Percentiles rank a stretch among this genome's conserved stretches.
phyloP scores from a whole-genome alignment of 1,140 invertebrate genomes.

The Lepidurus couesii region DNA sequence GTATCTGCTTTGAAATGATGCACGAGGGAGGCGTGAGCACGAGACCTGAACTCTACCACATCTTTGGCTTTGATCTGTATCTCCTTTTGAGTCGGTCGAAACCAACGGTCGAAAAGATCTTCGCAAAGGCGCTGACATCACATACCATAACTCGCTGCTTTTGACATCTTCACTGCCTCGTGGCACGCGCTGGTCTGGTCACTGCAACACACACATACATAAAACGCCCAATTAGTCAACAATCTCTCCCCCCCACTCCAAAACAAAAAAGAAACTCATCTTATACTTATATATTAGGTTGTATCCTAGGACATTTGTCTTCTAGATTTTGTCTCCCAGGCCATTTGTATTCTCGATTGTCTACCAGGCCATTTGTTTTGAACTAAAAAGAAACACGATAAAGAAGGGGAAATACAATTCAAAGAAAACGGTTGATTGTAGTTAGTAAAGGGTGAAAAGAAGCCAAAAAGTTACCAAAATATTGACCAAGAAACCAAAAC shows the following conservation, averaged over 20 bases:
- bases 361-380: not conserved
- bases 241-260: not conserved
- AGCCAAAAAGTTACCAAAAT: not conserved
- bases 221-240: conserved; percentile 19
- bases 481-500: not conserved
- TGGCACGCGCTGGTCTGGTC: not conserved
- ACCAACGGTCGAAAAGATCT: not conserved
- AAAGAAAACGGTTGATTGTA: not conserved
- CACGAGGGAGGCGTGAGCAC: not conserved
- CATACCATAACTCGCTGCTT: conserved; percentile 10
- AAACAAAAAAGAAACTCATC: too few species aligned
- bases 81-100: not conserved
- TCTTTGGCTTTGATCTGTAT: not conserved
- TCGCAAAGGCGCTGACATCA: not conserved
- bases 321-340: too few species aligned
- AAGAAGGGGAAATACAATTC: not conserved
- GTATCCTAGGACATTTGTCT: too few species aligned
- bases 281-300: too few species aligned
- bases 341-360: too few species aligned
- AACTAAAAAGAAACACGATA: not conserved
- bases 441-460: not conserved
- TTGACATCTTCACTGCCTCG: conserved; percentile 14
- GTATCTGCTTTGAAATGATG: not conserved
- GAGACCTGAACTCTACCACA: too few species aligned
- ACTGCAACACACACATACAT: not conserved